These are phyloP conservation scores for Ptychadena robeensis DNA, from an alignment of 2,797 vertebrate species.

Conservation along the genomic window DNA sequence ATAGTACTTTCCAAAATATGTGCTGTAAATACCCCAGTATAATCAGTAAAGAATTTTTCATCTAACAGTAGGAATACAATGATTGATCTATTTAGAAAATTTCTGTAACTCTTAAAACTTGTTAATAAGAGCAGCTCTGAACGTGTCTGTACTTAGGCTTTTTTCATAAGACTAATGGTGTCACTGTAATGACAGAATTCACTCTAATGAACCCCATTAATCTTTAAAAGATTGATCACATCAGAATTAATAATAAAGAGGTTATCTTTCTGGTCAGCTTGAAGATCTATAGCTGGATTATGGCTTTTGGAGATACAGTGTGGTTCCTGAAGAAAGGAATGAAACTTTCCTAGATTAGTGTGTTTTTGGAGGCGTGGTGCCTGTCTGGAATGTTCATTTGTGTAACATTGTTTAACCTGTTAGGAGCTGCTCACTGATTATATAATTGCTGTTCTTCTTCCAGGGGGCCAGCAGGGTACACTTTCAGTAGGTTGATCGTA, in stretches of 20 bases:
- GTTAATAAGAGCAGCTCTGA: background rate
- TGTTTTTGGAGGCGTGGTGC: conserved; percentile 17
- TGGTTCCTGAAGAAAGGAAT: background rate
- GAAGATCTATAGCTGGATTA: background rate
- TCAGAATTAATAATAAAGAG: background rate
- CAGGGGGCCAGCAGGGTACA: background rate
- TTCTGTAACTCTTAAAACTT: background rate
- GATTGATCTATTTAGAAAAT: background rate
- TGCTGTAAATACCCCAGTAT: too few relatives aligned
- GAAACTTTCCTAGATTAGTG: background rate
- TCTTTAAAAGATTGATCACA: background rate
- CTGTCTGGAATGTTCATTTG: conserved; percentile 23
- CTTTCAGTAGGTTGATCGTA: background rate
- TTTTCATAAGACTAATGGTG: background rate
- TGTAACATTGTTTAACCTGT: conserved; percentile 26
- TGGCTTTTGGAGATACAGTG: background rate
- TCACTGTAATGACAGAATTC: background rate
- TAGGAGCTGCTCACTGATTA: background rate
- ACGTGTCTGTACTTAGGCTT: background rate
- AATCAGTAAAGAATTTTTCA: background rate
- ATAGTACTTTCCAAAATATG: too few relatives aligned
- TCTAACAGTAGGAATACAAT: background rate
- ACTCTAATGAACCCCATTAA: background rate
- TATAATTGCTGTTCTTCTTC: background rate
- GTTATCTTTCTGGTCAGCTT: background rate